Percentiles rank a stretch among this genome's conserved stretches.
Conservation (phyloP, 2,797 vertebrate species). For the Ambastaia sidthimunki region DNA sequence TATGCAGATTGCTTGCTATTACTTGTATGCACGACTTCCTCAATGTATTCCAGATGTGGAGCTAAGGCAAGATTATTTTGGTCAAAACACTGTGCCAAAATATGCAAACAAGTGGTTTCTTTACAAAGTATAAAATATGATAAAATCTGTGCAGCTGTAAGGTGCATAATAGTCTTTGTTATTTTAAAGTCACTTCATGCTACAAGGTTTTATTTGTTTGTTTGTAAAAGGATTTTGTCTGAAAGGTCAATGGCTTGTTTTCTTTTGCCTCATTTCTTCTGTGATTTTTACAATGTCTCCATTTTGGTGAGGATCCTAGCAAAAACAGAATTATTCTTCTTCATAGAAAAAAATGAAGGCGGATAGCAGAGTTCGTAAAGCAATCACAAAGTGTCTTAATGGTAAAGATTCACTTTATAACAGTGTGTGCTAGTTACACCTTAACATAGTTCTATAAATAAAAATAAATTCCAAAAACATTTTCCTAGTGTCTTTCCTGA, state of each 20-base stretch:
- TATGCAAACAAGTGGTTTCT: slow-evolving; percentile 38
- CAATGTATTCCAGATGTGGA: slow-evolving; percentile 59
- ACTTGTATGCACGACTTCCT: slow-evolving; percentile 24
- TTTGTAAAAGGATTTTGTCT: background rate
- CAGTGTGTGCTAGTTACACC: background rate
- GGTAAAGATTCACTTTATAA: slow-evolving; percentile 70
- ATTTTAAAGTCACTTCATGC: background rate
- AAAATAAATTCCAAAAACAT: too few relatives aligned
- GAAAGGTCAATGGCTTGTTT: background rate
- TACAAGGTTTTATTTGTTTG: background rate
- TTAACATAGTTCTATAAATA: too few relatives aligned
- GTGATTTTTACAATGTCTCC: background rate
- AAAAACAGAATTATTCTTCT: slow-evolving; percentile 8
- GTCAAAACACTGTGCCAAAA: slow-evolving; percentile 40
- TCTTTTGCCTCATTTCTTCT: background rate
- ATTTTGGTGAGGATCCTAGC: background rate
- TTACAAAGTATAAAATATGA: slow-evolving; percentile 28
- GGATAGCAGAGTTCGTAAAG: slow-evolving; percentile 63
- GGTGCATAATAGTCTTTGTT: slow-evolving; percentile 1
- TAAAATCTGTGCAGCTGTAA: slow-evolving; percentile 27
- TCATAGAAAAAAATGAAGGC: slow-evolving; percentile 77
- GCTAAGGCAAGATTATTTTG: slow-evolving; percentile 34
- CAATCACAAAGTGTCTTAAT: slow-evolving; percentile 73
- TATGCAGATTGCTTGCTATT: slow-evolving; percentile 4
- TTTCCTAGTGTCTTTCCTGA: slow-evolving; percentile 81